Base-by-base conservation (phyloP, 2,797 vertebrate genomes). In the Poecilia picta region DNA sequence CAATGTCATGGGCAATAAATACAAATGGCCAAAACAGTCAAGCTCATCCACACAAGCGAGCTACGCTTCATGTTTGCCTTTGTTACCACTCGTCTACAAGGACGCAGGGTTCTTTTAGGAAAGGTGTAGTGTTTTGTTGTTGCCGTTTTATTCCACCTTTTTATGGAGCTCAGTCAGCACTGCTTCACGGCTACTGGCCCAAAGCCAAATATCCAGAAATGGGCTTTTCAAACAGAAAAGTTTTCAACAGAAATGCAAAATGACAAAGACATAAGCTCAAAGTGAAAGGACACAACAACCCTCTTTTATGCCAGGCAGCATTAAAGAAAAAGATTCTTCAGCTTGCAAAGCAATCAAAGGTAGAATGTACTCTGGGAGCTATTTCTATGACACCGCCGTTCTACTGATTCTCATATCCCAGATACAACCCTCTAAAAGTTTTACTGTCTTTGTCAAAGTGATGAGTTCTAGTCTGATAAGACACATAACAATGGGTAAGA, bases 1-100 rank as follows among this genome's bases (percentile, higher is more conserved):
- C 88, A 92, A 89, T 87, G 89, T 87, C 87, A 89, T 8, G 5
- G 72, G 15, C 76, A 85, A 83, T 79, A 85, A 89, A 89, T 28
- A 85, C 77, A 81, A 77, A 82, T 23, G 80, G 55, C 70, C 23
- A n/a, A 62, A 73, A 75, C 77, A 25, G 18, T 8, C 74, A 47
- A 28, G 16, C 64, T 57, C 73, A 76, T 76, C 68, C 73, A 79
- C 71, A 73, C 49, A 72, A 53, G 23, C 3, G 46, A 55, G 31
- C 20, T 55, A 28, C 66, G 46, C 72, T 77, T 81, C 64, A 68
- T 59, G 57, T 75, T 11, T 71, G 57, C 71, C 83, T 84, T 85
- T 85, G 80, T 80, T 71, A 74, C 39, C 7, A 81, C 57, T 75
- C 33, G 49, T 82, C 72, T 47, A 64, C 87, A 91, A 91, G 90